Evolutionary conservation across 2,113 vertebrate species (phyloP).

Genomic region (Plotosus lineatus): DNA sequence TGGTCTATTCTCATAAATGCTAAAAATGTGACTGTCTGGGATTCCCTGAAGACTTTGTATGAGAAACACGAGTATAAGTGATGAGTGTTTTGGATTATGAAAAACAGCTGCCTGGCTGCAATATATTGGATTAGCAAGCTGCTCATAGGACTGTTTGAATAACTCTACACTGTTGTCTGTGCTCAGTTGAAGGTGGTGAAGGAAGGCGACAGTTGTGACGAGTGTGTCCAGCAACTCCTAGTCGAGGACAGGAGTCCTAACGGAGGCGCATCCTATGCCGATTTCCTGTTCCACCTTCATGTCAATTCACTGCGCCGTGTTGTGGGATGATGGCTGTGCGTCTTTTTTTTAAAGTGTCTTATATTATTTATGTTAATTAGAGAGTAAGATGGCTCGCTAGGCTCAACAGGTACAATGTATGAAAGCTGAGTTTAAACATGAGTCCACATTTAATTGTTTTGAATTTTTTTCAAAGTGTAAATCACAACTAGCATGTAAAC

Average conservation of each 20-base stretch:
- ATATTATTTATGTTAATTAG: background rate
- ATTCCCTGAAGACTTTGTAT: background rate
- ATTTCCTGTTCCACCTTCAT: conserved; percentile 78
- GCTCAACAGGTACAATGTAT: background rate
- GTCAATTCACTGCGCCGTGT: conserved; percentile 69
- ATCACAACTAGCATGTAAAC: conserved; percentile 36
- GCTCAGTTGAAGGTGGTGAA: conserved; percentile 72
- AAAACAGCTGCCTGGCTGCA: background rate
- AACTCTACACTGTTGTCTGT: conserved; percentile 16
- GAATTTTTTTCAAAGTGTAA: background rate
- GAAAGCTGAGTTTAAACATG: background rate
- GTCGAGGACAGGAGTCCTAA: conserved; percentile 79
- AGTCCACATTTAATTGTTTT: background rate
- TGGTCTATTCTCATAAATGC: background rate
- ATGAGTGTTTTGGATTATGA: background rate
- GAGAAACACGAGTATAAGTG: background rate
- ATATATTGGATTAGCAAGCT: background rate
- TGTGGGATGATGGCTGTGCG: conserved; percentile 55
- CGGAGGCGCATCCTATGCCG: conserved; percentile 75
- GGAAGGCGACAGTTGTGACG: conserved; percentile 72
- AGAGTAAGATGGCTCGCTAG: background rate
- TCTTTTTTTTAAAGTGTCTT: background rate
- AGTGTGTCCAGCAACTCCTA: conserved; percentile 71
- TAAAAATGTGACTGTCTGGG: background rate
- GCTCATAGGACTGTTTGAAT: background rate